Base-by-base conservation (phyloP, 2,888 invertebrate genomes). In the Labia minor region DNA sequence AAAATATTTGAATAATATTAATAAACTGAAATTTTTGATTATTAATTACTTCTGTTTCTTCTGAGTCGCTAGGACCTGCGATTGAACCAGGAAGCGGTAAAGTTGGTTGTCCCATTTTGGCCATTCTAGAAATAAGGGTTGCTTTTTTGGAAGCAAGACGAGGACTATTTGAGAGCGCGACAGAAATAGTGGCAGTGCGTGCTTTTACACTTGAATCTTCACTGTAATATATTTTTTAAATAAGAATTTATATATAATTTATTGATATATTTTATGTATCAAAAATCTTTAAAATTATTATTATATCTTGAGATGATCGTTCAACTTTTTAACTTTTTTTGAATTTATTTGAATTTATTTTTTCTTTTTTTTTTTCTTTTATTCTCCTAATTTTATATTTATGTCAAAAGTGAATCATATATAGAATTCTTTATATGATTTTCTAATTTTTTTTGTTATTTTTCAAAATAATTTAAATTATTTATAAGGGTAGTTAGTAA, bases 101-200 rank as follows among this genome's bases (percentile, higher is more conserved):
- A 70, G 81, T 79, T 21, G 79, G 77, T 71, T 81, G 80, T 0
- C 84, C 84, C 79, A 84, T 80, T 78, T 81, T 82, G 1, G 83
- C 82, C 78, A 85, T 82, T 70, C 84, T 76, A 8, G 81, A 78
- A 65, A 84, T 75, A 69, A 83, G 79, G 67, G 79, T 77, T 11
- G 80, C 79, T 73, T 80, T 81, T 33, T 70, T 69, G 1, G 70
- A 68, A 26, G 66, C 67, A 62, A 70, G 18, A 68, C 75, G 72
- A 16, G 70, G 70, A 62, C 70, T 70, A 62, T 65, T 66, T 16
- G 68, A 37, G 11, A 70, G 62, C 1, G 70, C 70, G 4, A 74
- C 73, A 2, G 73, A 71, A 16, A 70, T 69, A 1, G 65, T 67
- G 2, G 69, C 69, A 21, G 68, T 68, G 1, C 70, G 66, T 8